Evolutionary conservation across 2,888 invertebrate species (phyloP).

Genomic region (Epinotia nisella): DNA sequence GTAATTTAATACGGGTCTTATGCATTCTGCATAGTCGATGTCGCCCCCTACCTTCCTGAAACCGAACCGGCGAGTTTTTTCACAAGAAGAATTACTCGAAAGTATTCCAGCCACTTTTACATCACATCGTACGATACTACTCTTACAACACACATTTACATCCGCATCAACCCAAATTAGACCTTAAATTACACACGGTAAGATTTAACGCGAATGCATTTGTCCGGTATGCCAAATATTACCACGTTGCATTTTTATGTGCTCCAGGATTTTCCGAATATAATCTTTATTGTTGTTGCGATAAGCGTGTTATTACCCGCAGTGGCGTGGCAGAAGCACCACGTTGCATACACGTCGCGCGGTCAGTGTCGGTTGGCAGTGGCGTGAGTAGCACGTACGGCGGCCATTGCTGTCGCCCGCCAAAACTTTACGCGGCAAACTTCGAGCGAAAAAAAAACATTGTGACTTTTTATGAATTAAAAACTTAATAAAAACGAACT

Average conservation of each 20-base stretch:
- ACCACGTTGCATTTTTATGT: slow-evolving; percentile 30
- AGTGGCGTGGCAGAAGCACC: slow-evolving; percentile 19
- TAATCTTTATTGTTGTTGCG: neutral
- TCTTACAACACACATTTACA: slow-evolving; percentile 9
- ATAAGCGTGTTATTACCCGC: neutral
- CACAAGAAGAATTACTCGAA: slow-evolving; percentile 38
- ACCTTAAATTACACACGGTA: neutral
- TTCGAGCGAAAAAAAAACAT: slow-evolving; percentile 20
- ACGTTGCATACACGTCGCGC: slow-evolving; percentile 43
- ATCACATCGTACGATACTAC: slow-evolving; percentile 40
- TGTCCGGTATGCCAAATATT: slow-evolving; percentile 18
- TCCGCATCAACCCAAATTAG: neutral
- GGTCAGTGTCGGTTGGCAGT: slow-evolving; percentile 50
- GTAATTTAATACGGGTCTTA: slow-evolving; percentile 5
- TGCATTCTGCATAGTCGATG: neutral
- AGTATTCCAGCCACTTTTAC: slow-evolving; percentile 42
- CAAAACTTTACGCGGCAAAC: slow-evolving; percentile 50
- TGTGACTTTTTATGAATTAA: slow-evolving; percentile 39
- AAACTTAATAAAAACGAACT: neutral
- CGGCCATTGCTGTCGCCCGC: slow-evolving; percentile 36
- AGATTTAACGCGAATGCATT: neutral
- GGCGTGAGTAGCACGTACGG: slow-evolving; percentile 41
- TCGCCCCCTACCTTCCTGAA: slow-evolving; percentile 19
- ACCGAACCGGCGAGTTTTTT: slow-evolving; percentile 40
- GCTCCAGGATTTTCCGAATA: neutral